Evolutionary conservation across 2,797 vertebrate species (phyloP).

Genomic region (Hydrolagus colliei): DNA sequence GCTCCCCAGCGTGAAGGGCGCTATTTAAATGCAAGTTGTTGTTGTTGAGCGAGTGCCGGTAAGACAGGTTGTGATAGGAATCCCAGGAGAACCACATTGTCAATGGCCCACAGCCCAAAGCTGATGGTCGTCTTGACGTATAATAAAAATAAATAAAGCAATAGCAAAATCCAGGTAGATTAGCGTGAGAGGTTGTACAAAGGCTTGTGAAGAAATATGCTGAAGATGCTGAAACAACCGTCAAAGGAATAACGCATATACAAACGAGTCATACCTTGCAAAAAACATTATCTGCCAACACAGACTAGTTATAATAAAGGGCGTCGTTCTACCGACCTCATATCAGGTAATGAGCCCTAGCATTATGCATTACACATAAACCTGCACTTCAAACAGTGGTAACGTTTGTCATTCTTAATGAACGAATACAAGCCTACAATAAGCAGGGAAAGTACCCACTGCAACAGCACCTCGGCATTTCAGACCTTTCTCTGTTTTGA

Average conservation of each 20-base stretch:
- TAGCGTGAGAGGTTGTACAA: neutral
- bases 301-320: neutral
- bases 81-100: neutral
- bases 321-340: neutral
- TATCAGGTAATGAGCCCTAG: neutral
- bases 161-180: neutral
- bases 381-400: neutral
- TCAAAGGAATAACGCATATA: neutral
- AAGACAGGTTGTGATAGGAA: neutral
- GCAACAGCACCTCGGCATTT: neutral
- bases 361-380: neutral
- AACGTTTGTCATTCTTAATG: neutral
- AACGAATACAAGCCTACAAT: neutral
- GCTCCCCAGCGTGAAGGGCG: too few species aligned
- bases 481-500: neutral
- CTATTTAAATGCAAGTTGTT: too few species aligned
- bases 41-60: too few species aligned
- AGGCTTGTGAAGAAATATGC: neutral
- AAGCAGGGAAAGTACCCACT: neutral
- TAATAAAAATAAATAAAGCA: neutral
- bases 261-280: neutral
- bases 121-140: neutral
- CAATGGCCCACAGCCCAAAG: neutral
- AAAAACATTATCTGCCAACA: neutral
- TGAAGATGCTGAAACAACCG: neutral